Evolutionary conservation across 2,888 invertebrate genomes (phyloP).

Genomic region (Clostera curtula): DNA sequence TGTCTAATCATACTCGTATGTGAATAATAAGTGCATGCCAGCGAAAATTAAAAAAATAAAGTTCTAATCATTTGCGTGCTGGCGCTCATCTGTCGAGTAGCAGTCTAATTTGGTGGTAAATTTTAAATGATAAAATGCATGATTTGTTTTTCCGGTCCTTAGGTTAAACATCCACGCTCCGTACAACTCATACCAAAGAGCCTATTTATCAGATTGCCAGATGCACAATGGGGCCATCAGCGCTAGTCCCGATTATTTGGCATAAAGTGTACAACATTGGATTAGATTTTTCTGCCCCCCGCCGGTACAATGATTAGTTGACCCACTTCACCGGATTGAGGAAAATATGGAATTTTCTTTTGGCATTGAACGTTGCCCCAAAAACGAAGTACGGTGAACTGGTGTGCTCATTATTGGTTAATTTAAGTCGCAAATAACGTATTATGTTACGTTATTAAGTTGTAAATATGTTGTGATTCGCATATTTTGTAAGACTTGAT

Average conservation of each 20-base stretch:
- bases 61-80: too few relatives aligned
- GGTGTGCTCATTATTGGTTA: not conserved
- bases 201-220: conserved; percentile 11
- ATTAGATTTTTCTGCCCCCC: conserved; percentile 12
- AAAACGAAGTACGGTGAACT: conserved; percentile 5
- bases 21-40: too few relatives aligned
- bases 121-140: too few relatives aligned
- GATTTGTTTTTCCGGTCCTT: too few relatives aligned
- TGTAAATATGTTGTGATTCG: not conserved
- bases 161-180: too few relatives aligned
- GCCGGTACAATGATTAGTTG: conserved; percentile 21
- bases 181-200: conserved; percentile 9
- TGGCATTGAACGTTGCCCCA: conserved; percentile 8
- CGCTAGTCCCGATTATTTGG: conserved; percentile 11
- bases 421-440: not conserved
- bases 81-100: too few relatives aligned
- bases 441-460: not conserved
- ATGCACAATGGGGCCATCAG: conserved; percentile 18
- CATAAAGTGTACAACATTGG: conserved; percentile 12
- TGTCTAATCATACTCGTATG: too few relatives aligned
- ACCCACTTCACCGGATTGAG: conserved; percentile 18
- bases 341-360: conserved; percentile 10
- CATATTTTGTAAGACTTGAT: too few relatives aligned
- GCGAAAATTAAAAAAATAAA: too few relatives aligned
- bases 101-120: too few relatives aligned